Base-by-base conservation (phyloP, 2,888 invertebrate species). In the Epirrhoe tristata region DNA sequence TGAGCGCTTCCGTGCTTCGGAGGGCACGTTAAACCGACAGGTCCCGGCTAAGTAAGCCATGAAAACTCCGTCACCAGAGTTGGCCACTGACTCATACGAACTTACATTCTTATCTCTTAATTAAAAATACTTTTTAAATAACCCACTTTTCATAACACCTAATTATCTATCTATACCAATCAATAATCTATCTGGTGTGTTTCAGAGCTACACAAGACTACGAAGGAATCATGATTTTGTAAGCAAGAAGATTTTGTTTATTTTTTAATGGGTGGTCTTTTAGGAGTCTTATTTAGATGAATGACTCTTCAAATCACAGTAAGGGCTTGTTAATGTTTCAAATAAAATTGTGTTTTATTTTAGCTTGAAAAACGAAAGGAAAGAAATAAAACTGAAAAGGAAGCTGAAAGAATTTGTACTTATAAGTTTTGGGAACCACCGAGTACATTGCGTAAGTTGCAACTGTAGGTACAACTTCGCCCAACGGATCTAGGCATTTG, bases 351-450 rank as follows among this genome's bases (percentile, higher is more conserved):
- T 16, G 31, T 16, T 50, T 10, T 43, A 43, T 57, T 58, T 5
- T 67, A 92, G 91, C 70, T 91, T 61, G 79, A 81, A 58, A 88
- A 85, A 76, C 85, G 91, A 3, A 84, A 83, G 74, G 85, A 88
- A 43, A 82, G 89, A 70, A 90, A 90, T 71, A 86, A 77, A 64
- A 82, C 83, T 70, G 79, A 81, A 59, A 77, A 83, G 64, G 77
- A 81, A 73, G 63, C 63, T 4, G 88, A 88, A 74, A 81, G 89
- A 72, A 62, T 83, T 24, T 91, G 90, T 70, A 85, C 73, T 67
- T 91, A 90, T 69, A 90, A 90, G 72, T 92, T 92, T 79, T 92
- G 92, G 92, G 89, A 90, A 74, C 85, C 92, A 10, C 92, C 92
- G 0, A 86, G 82, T 74, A 81, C 87, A 4, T 79, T 91, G 62